These are phyloP conservation scores for Dufourea novaeangliae DNA, from an alignment of 1,140 invertebrate genomes.

Conservation along the genomic window DNA sequence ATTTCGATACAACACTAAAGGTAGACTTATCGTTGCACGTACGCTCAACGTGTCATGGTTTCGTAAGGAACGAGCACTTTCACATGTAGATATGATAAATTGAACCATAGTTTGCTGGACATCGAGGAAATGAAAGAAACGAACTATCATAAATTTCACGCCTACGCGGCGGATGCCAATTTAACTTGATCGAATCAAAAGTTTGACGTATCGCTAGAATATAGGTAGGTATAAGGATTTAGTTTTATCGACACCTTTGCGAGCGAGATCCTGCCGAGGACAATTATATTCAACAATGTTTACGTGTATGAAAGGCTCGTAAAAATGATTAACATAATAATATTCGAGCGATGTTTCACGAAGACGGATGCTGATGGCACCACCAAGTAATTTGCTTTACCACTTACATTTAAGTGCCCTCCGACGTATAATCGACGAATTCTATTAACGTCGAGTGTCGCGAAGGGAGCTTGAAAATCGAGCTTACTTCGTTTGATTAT, in stretches of 20 bases:
- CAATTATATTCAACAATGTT: slow-evolving; percentile 34
- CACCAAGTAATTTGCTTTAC: slow-evolving; percentile 60
- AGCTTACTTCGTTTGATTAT: slow-evolving; percentile 26
- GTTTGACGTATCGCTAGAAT: background rate
- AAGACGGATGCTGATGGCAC: slow-evolving; percentile 2
- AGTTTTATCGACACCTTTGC: slow-evolving; percentile 22
- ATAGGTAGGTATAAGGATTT: slow-evolving; percentile 4
- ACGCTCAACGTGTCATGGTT: background rate
- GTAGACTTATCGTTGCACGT: background rate
- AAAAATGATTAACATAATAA: slow-evolving; percentile 57
- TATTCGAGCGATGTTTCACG: slow-evolving; percentile 48
- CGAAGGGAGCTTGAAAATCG: background rate
- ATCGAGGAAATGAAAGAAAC: background rate
- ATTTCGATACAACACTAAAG: background rate
- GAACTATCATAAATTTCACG: too few species aligned
- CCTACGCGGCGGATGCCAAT: too few species aligned
- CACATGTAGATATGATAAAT: too few species aligned
- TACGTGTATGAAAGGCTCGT: slow-evolving; percentile 1
- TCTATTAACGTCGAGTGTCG: slow-evolving; percentile 49
- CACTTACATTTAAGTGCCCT: slow-evolving; percentile 63
- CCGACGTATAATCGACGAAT: slow-evolving; percentile 64
- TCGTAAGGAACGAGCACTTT: background rate
- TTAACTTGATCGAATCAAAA: background rate
- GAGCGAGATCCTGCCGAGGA: background rate
- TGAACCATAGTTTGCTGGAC: background rate